Conservation (phyloP, 2,113 vertebrate species). For the Pangasianodon hypophthalmus region DNA sequence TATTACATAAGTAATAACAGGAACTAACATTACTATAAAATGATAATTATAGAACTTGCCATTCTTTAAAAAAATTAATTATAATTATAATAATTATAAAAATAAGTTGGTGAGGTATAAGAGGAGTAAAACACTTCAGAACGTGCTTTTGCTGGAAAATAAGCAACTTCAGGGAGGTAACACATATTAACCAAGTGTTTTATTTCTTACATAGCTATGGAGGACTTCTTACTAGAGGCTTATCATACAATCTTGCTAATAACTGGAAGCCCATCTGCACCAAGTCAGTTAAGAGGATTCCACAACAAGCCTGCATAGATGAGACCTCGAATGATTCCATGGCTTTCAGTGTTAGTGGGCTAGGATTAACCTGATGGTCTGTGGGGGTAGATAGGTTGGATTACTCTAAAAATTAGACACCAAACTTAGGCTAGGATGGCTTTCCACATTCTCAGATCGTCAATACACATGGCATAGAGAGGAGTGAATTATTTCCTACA, state of each 20-base stretch:
- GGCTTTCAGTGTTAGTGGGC: constrained; percentile 40
- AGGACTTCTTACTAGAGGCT: not conserved
- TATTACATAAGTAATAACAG: not conserved
- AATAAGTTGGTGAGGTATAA: not conserved
- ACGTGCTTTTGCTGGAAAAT: not conserved
- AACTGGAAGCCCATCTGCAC: constrained; percentile 57
- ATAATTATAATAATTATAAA: no score
- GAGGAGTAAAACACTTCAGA: not conserved
- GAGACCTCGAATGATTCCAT: constrained; percentile 9
- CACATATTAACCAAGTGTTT: no score
- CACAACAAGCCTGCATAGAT: constrained; percentile 35
- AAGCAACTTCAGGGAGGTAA: not conserved
- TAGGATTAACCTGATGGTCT: constrained; percentile 51
- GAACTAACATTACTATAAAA: not conserved
- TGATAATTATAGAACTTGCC: not conserved
- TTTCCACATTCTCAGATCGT: not conserved
- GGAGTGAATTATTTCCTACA: not conserved
- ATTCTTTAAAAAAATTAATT: not conserved
- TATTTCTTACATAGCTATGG: not conserved
- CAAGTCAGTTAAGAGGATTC: constrained; percentile 69
- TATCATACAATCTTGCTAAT: constrained; percentile 41
- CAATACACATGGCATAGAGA: not conserved
- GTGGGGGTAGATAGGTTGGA: constrained; percentile 50
- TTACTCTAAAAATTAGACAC: constrained; percentile 40
- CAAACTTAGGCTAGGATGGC: not conserved